Conservation (phyloP, 2,888 invertebrate genomes). For the Eubasilissa splendida region DNA sequence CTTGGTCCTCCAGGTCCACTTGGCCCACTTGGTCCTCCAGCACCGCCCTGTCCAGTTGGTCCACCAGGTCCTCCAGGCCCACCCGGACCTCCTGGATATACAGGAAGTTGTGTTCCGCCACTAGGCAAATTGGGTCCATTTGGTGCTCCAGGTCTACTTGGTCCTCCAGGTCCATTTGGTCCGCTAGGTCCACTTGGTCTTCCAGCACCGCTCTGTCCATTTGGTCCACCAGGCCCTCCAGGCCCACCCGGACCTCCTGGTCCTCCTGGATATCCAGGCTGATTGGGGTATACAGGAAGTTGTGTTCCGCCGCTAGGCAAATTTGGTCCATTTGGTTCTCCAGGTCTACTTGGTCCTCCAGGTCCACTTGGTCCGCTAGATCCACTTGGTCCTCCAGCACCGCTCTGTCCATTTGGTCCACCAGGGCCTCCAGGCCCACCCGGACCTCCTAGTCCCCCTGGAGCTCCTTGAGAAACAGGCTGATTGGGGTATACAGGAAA, state of each 20-base stretch:
- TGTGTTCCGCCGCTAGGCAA: constrained; percentile 50
- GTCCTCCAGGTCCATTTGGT: constrained; percentile 60
- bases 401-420: constrained; percentile 60
- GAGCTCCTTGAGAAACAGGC: constrained; percentile 50
- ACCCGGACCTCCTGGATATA: constrained; percentile 5
- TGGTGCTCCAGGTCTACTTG: constrained; percentile 61
- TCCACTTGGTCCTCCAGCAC: constrained; percentile 59
- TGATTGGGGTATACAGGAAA: too few relatives aligned
- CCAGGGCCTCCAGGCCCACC: constrained; percentile 57
- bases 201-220: constrained; percentile 58
- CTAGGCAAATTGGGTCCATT: constrained; percentile 58
- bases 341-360: constrained; percentile 62
- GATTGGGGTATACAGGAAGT: neutral
- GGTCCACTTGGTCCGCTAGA: constrained; percentile 60
- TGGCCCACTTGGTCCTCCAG: constrained; percentile 49
- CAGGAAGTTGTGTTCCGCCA: too few relatives aligned
- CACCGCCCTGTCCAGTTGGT: constrained; percentile 60
- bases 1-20: constrained; percentile 61
- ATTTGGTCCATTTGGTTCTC: constrained; percentile 57
- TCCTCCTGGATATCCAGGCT: constrained; percentile 54
- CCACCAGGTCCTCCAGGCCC: constrained; percentile 53
- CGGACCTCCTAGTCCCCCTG: constrained; percentile 58
- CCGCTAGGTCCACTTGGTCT: constrained; percentile 57
- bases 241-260: constrained; percentile 37
- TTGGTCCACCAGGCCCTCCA: constrained; percentile 60